phyloP scores from a whole-genome alignment of 2,797 vertebrate genomes.

The Lerista edwardsae region DNA sequence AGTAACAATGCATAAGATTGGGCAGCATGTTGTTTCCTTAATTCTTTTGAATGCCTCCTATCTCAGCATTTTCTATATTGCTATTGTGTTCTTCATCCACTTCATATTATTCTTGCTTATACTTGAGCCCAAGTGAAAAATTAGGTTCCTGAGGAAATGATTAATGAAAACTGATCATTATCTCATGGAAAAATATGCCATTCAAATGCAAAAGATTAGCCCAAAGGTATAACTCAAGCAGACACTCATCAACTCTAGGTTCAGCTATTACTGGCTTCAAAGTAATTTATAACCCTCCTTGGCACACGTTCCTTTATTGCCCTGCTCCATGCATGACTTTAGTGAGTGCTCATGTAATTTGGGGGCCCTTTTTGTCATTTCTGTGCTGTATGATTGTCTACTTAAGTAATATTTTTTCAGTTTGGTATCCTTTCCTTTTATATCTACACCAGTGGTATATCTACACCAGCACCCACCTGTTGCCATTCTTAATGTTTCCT shows the following conservation, averaged over 20 bases:
- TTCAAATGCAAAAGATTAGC: constrained; percentile 28
- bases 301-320: background rate
- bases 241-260: background rate
- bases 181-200: constrained; percentile 17
- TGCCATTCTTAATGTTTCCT: background rate
- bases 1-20: background rate
- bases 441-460: background rate
- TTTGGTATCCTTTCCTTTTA: background rate
- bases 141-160: accelerated
- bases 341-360: background rate
- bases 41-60: background rate
- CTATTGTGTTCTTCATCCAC: background rate
- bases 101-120: background rate
- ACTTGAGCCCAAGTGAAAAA: background rate
- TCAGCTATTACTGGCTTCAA: constrained; percentile 19
- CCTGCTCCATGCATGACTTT: background rate
- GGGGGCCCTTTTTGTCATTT: background rate
- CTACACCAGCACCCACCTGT: background rate
- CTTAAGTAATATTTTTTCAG: background rate
- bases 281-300: constrained; percentile 14
- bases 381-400: background rate
- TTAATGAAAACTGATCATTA: background rate
- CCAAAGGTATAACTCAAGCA: constrained; percentile 12
- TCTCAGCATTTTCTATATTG: background rate
- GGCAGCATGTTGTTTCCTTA: background rate